These are phyloP conservation scores for Brevimyrus niger DNA, from an alignment of 2,113 vertebrate species.

Conservation along the genomic window DNA sequence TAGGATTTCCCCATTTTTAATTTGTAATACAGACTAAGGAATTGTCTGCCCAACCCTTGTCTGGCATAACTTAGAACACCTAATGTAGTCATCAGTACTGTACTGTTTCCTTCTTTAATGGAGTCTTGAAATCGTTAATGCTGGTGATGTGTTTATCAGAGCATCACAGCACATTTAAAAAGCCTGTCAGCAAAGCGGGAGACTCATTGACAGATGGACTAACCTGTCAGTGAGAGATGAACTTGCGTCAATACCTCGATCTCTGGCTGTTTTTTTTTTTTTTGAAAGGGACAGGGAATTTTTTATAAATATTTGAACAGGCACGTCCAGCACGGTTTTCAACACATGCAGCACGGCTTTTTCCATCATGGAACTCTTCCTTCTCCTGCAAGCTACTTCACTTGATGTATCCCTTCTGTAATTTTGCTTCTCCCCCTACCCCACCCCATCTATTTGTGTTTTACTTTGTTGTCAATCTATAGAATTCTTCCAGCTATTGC, in stretches of 20 bases:
- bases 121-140: not conserved
- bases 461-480: not conserved
- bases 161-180: not conserved
- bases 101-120: not conserved
- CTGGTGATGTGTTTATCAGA: not conserved
- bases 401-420: not conserved
- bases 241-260: constrained; percentile 10
- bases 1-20: not conserved
- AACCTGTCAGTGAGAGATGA: not conserved
- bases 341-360: not conserved
- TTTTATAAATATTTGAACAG: not conserved
- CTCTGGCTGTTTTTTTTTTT: not conserved
- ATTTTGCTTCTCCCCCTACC: not conserved
- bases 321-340: not conserved
- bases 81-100: not conserved
- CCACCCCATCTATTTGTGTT: not conserved
- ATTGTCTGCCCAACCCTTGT: not conserved
- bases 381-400: not conserved
- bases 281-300: not conserved
- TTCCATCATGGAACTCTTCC: not conserved
- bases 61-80: not conserved
- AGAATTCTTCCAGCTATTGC: not conserved
- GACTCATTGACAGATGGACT: constrained; percentile 8
- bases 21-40: constrained; percentile 2
- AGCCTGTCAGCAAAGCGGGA: not conserved